Conservation (phyloP, 2,797 vertebrate genomes). For the Myotis planiceps region DNA sequence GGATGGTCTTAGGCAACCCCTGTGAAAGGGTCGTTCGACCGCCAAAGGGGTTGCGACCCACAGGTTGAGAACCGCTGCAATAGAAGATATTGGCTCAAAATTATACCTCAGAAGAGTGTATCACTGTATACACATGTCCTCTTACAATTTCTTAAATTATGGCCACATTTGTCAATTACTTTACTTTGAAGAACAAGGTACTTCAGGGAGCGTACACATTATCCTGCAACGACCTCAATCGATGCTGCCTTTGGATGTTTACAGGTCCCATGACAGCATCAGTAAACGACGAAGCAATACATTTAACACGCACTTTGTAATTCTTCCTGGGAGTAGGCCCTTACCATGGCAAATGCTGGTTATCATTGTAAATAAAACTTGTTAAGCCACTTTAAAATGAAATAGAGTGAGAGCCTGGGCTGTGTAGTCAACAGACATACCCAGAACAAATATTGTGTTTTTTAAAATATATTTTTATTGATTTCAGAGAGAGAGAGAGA, state of each 20-base stretch:
- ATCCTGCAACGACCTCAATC: background rate
- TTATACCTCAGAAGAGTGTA: background rate
- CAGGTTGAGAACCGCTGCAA: too few relatives aligned
- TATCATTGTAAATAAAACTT: slow-evolving; percentile 13
- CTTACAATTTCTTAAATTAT: background rate
- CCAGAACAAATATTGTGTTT: background rate
- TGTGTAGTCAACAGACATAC: background rate
- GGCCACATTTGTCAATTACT: background rate
- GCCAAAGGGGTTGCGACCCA: too few relatives aligned
- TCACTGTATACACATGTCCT: background rate
- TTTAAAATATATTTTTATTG: too few relatives aligned
- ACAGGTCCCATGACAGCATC: background rate
- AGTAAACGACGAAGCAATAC: slow-evolving; percentile 9
- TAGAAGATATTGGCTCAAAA: background rate
- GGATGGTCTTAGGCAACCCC: too few relatives aligned
- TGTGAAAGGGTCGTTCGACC: too few relatives aligned
- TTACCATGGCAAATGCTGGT: background rate
- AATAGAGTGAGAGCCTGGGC: background rate
- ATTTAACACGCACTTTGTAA: background rate
- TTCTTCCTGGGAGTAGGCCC: background rate
- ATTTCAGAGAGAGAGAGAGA: too few relatives aligned
- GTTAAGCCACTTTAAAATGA: background rate
- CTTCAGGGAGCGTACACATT: slow-evolving; percentile 37
- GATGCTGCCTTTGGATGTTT: background rate
- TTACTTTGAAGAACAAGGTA: slow-evolving; percentile 31